Evolutionary conservation across 2,888 invertebrate genomes (phyloP).

Genomic region (Cataglyphis altisquamis): DNA sequence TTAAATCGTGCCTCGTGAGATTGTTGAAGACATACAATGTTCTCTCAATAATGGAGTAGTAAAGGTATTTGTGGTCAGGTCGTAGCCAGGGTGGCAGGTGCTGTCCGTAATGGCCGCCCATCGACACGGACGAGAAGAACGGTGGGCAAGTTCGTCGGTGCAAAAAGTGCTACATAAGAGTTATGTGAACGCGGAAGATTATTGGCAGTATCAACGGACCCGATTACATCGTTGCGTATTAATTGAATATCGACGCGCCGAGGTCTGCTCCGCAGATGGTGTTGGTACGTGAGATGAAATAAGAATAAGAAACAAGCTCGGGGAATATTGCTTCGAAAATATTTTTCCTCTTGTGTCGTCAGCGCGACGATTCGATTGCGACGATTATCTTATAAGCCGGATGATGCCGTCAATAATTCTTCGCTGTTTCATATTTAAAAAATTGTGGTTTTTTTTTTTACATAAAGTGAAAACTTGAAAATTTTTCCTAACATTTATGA

Average conservation of each 20-base stretch:
- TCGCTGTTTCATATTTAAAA: background rate
- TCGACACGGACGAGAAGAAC: conserved; percentile 70
- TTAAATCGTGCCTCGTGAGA: conserved; percentile 26
- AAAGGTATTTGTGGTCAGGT: conserved; percentile 77
- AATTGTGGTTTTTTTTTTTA: background rate
- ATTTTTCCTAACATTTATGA: background rate
- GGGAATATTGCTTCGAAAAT: conserved; percentile 66
- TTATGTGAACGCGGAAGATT: conserved; percentile 79
- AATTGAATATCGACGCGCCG: conserved; percentile 79
- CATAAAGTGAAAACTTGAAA: background rate
- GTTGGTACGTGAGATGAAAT: conserved; percentile 52
- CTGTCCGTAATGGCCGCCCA: conserved; percentile 83
- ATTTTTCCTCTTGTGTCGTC: conserved; percentile 52
- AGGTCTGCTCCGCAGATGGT: conserved; percentile 54
- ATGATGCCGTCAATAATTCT: conserved; percentile 14
- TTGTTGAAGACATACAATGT: conserved; percentile 20
- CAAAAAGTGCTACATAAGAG: conserved; percentile 75
- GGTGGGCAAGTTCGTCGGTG: conserved; percentile 73
- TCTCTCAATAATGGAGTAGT: conserved; percentile 40
- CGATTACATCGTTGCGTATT: conserved; percentile 80
- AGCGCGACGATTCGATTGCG: background rate
- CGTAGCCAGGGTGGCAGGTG: conserved; percentile 83
- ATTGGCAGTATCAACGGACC: conserved; percentile 77
- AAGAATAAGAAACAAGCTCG: conserved; percentile 25
- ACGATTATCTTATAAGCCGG: background rate